A percentile compares a stretch with the other conserved stretches of the same genome.
Conservation (phyloP, 2,888 invertebrate genomes). For the Orthosia gothica region DNA sequence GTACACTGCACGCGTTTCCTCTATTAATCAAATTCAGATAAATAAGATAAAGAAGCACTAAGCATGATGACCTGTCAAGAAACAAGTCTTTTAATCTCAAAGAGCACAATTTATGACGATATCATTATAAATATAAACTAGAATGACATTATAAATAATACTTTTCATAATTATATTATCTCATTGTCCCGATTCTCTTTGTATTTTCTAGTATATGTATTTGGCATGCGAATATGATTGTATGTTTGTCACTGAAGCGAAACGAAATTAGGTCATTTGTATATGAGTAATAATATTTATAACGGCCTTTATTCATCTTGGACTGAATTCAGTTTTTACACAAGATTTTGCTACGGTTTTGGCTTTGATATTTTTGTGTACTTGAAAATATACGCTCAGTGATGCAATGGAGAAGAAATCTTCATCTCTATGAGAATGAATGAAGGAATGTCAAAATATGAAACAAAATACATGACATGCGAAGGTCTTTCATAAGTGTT, state of each 20-base stretch:
- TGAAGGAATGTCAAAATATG: neutral
- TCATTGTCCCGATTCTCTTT: conserved; percentile 42
- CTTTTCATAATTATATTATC: conserved; percentile 37
- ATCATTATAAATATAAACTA: conserved; percentile 32
- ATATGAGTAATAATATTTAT: conserved; percentile 39
- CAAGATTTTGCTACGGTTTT: neutral
- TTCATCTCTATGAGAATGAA: neutral
- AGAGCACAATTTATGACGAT: conserved; percentile 45
- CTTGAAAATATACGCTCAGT: neutral
- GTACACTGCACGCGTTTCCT: conserved; percentile 11
- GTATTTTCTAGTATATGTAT: conserved; percentile 11
- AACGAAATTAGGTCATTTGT: conserved; percentile 49
- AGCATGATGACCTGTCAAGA: conserved; percentile 52
- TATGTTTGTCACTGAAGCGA: conserved; percentile 52
- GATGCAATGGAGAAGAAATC: neutral
- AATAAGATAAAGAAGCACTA: conserved; percentile 19
- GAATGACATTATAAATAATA: conserved; percentile 40
- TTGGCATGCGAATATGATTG: conserved; percentile 30
- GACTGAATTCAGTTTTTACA: conserved; percentile 13
- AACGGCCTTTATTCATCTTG: conserved; percentile 36
- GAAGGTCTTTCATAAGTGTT: conserved; percentile 12
- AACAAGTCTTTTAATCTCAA: conserved; percentile 51
- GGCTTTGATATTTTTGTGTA: neutral
- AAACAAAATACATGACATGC: conserved; percentile 13
- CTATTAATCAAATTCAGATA: conserved; percentile 31